These are phyloP conservation scores for Neoaliturus tenellus DNA, from an alignment of 2,888 invertebrate species.

Conservation along the genomic window DNA sequence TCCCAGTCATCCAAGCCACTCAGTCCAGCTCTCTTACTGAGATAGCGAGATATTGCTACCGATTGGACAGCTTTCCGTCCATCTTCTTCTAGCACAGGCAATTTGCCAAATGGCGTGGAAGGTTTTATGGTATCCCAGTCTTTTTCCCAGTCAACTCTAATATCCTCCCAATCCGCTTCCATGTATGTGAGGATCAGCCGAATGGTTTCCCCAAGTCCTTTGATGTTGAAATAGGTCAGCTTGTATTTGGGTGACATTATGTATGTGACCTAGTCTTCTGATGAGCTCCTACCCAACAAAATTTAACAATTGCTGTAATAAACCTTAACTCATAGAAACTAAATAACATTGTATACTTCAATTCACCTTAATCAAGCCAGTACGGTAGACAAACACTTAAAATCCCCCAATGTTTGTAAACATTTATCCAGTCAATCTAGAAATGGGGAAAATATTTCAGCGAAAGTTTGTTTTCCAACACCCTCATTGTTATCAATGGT, in stretches of 20 bases:
- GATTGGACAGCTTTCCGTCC: background rate
- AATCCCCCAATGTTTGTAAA: too few species aligned
- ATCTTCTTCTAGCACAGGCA: background rate
- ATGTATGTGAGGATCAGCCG: background rate
- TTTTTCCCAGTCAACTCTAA: background rate
- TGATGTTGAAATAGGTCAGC: background rate
- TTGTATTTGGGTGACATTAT: background rate
- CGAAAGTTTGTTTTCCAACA: too few species aligned
- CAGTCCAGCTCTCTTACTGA: background rate
- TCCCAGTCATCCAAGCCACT: background rate
- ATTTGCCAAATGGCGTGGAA: background rate
- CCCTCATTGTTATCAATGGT: too few species aligned
- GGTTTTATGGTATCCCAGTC: too few species aligned
- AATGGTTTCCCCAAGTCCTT: background rate
- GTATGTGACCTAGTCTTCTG: background rate
- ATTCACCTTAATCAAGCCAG: too few species aligned
- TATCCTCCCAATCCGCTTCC: background rate
- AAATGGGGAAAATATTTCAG: too few species aligned
- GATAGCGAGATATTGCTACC: background rate
- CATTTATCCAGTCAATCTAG: too few species aligned
- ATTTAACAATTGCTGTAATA: too few species aligned
- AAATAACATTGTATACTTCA: too few species aligned
- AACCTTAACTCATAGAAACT: too few species aligned
- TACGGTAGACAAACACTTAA: too few species aligned
- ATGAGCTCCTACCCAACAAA: too few species aligned